Evolutionary conservation across 1,140 invertebrate genomes (phyloP), one percentile per base, ranked within the genome.

Genomic region (Glossosoma conforme): DNA sequence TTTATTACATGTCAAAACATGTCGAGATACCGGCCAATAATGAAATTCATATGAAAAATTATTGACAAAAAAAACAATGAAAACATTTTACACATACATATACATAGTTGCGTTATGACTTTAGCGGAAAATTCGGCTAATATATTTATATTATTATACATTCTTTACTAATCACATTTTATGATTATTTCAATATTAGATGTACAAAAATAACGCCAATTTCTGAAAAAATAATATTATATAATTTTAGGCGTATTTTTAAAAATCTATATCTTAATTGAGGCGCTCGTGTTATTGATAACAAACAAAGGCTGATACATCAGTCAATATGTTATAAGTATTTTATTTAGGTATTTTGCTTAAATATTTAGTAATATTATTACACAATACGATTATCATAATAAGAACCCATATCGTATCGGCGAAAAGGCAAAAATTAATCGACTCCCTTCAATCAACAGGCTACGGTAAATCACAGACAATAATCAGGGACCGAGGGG

Each of bases 381-480:
- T 17, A 19, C n/a, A 17, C 30, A 14, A 35, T 4, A 3, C n/a
- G 22, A 25, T 21, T 40, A 40, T 37, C 5, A 13, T 22, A 14
- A 20, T 43, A 43, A 17, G 18, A 3, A 18, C 5, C 20, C 20
- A 32, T 44, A 28, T 28, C 13, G 17, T 25, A 44, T 44, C 20
- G 21, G 20, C 24, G 33, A 36, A 15, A 35, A 24, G 30, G 44
- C 32, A 22, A 42, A 13, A 24, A 42, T 42, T 13, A 18, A 21
- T 40, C n/a, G n/a, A 21, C 11, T 18, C 3, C n/a, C 4, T 40
- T 21, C 14, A n/a, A n/a, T 40, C 19, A 47, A 47, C 24, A 47
- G 45, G 45, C 45, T 54, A 54, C 41, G 30, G 24, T 56, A 56
- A 46, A 56, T 56, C 53, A 56, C 53, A 56, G 53, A 50, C 40